Evolutionary conservation across 2,888 invertebrate species (phyloP).

Genomic region (Muschampia staudingeri): DNA sequence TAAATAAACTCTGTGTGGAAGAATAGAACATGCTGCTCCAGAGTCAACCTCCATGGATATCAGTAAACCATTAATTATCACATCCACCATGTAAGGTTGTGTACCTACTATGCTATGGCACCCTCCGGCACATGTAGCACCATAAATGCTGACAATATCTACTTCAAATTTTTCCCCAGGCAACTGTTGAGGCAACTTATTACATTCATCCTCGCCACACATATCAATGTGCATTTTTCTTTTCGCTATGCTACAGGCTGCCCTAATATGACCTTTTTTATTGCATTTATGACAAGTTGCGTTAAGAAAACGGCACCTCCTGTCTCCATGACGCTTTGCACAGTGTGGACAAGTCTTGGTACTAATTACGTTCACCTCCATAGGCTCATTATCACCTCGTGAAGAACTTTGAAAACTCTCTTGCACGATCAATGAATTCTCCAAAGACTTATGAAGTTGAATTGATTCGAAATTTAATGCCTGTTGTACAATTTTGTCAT

Average conservation of each 20-base stretch:
- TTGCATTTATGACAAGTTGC: conserved; percentile 14
- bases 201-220: conserved; percentile 8
- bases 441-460: background rate
- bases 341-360: conserved; percentile 31
- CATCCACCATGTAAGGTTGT: conserved; percentile 14
- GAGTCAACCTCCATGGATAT: conserved; percentile 15
- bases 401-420: background rate
- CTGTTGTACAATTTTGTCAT: background rate
- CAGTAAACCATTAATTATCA: background rate
- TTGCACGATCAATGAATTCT: background rate
- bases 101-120: too few relatives aligned
- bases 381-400: background rate
- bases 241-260: conserved; percentile 3
- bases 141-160: background rate
- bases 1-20: conserved; percentile 27
- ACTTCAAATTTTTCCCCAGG: background rate
- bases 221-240: background rate
- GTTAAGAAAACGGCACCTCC: conserved; percentile 14
- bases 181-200: background rate
- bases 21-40: conserved; percentile 23
- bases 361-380: conserved; percentile 34
- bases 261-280: background rate
- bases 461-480: conserved; percentile 12
- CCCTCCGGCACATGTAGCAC: background rate
- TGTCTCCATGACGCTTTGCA: conserved; percentile 36